Evolutionary conservation across 1,140 invertebrate genomes (phyloP).

Genomic region (Stegodyphus dumicola): DNA sequence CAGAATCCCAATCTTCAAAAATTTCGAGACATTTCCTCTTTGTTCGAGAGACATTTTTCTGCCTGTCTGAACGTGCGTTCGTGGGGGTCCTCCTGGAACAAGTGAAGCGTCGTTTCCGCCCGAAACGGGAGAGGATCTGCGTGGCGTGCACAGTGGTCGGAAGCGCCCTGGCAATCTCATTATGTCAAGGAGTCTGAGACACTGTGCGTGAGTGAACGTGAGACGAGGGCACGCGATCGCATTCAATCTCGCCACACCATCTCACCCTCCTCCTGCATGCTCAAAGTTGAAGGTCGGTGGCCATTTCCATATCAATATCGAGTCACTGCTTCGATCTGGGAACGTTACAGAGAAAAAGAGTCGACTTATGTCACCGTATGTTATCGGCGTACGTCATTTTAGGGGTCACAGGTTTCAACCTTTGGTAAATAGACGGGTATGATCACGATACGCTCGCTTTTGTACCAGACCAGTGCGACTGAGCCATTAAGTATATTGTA

Average conservation of each 20-base stretch:
- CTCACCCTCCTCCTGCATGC: not conserved
- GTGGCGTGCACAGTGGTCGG: conserved; percentile 14
- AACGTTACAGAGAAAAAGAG: too few relatives aligned
- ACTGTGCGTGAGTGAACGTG: not conserved
- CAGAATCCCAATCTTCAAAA: too few relatives aligned
- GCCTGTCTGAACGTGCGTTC: too few relatives aligned
- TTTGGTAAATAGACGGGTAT: too few relatives aligned
- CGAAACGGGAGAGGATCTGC: not conserved
- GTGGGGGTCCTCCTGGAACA: not conserved
- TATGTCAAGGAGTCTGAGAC: conserved; percentile 20
- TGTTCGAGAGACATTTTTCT: too few relatives aligned
- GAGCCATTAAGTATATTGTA: too few relatives aligned
- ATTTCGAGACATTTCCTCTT: too few relatives aligned
- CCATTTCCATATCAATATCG: conserved; percentile 25
- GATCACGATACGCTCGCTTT: too few relatives aligned
- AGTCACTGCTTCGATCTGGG: not conserved
- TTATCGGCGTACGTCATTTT: too few relatives aligned
- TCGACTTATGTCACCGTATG: too few relatives aligned
- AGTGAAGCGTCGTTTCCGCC: conserved; percentile 12
- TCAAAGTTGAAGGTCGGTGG: not conserved
- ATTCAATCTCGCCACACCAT: conserved; percentile 6
- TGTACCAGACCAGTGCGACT: too few relatives aligned
- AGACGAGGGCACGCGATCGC: conserved; percentile 13
- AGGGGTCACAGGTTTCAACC: too few relatives aligned
- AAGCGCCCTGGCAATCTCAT: conserved; percentile 36